Conservation (phyloP, 1,140 invertebrate genomes). For the Drosophila miranda region DNA sequence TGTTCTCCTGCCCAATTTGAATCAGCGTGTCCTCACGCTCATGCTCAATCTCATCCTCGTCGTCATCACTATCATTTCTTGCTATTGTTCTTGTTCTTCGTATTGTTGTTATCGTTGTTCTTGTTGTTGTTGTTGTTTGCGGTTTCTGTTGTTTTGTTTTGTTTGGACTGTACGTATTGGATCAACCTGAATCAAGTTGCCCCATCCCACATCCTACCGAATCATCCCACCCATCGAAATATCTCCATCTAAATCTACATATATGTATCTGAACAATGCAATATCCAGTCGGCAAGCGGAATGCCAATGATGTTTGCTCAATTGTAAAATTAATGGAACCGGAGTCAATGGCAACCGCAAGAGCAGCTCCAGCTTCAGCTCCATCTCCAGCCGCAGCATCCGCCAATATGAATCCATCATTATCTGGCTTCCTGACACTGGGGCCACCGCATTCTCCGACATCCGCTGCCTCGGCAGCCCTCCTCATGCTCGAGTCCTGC, state of each 20-base stretch:
- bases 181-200: slow-evolving; percentile 17
- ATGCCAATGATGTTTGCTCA: slow-evolving; percentile 74
- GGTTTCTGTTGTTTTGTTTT: slow-evolving; percentile 42
- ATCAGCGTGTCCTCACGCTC: slow-evolving; percentile 9
- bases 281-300: slow-evolving; percentile 74
- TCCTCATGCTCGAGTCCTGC: slow-evolving; percentile 60
- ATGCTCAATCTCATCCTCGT: no score
- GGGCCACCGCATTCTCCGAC: slow-evolving; percentile 52
- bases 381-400: neutral
- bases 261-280: slow-evolving; percentile 42
- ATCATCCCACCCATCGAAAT: slow-evolving; percentile 10
- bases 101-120: slow-evolving; percentile 48
- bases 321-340: slow-evolving; percentile 69
- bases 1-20: neutral
- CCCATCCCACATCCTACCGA: neutral
- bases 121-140: slow-evolving; percentile 44
- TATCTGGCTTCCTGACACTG: neutral
- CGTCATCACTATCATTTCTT: slow-evolving; percentile 33
- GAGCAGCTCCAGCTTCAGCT: slow-evolving; percentile 8
- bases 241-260: slow-evolving; percentile 34
- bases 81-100: slow-evolving; percentile 41
- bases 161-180: slow-evolving; percentile 48
- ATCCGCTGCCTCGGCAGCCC: slow-evolving; percentile 56
- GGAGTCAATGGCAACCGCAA: slow-evolving; percentile 18
- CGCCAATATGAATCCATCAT: slow-evolving; percentile 9